Evolutionary conservation across 2,888 invertebrate genomes (phyloP), one percentile per base, ranked within the genome.

Genomic region (Isoperla grammatica): DNA sequence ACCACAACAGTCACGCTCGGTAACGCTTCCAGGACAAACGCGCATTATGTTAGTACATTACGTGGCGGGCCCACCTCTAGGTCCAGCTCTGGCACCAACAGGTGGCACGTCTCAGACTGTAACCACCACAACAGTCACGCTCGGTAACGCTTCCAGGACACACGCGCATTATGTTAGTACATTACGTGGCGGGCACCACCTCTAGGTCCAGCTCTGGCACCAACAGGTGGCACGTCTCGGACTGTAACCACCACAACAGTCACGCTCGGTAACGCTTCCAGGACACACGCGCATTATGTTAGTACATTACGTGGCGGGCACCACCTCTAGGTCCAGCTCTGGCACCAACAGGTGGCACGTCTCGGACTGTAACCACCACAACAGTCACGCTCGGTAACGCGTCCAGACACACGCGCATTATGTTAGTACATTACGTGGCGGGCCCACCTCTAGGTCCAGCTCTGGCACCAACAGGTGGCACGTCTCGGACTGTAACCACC

Each of bases 171-270:
- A n/a, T n/a, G n/a, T n/a, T n/a, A n/a, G n/a, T n/a, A n/a, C n/a
- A n/a, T n/a, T n/a, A n/a, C 2, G 95, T 89, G 5, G 86, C 82
- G 0, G 91, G 82, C 0, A 95, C 93, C 60, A 90, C 89, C 69
- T 90, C 87, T 66, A 97, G 76, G 1, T 95, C 91, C 57, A 99
- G 71, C 74, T 97, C 94, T 0, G 97, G 97, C 67, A 96, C 87
- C 42, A 74, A 71, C 66, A 96, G 71, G 12, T 78, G 73, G 69
- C 93, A 91, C 0, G 90, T 90, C 68, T 94, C 95, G 0, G 93
- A 90, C 81, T 84, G 64, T 48, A 73, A 70, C 39, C 58, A 29
- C 29, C 29, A 29, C 29, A 29, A 29, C 29, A n/a, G n/a, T n/a
- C n/a, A n/a, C n/a, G n/a, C n/a, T n/a, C n/a, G n/a, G n/a, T n/a